These are phyloP conservation scores for Tetraneura akinire DNA, from an alignment of 1,140 invertebrate genomes.

Conservation along the genomic window DNA sequence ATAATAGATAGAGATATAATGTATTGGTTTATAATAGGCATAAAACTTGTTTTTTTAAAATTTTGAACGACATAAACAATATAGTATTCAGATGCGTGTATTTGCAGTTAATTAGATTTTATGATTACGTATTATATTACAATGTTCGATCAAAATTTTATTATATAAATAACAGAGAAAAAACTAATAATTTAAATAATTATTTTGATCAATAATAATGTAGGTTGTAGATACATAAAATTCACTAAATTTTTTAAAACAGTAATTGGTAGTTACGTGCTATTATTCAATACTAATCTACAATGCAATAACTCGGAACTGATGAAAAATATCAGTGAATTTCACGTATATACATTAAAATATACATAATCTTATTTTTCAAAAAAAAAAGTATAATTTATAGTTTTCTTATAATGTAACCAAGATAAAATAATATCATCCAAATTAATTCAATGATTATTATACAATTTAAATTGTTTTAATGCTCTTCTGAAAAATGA, in stretches of 20 bases:
- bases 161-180: background rate
- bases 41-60: background rate
- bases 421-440: background rate
- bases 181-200: background rate
- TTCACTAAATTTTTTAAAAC: background rate
- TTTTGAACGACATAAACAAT: conserved; percentile 14
- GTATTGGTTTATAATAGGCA: background rate
- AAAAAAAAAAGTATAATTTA: too few species aligned
- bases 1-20: too few species aligned
- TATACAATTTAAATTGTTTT: too few species aligned
- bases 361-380: too few species aligned
- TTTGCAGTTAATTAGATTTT: background rate
- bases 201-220: background rate
- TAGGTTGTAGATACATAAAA: background rate
- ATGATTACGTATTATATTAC: conserved; percentile 2
- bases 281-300: background rate
- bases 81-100: conserved; percentile 7
- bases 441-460: too few species aligned
- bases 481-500: too few species aligned
- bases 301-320: background rate
- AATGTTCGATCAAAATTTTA: background rate
- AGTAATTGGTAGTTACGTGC: too few species aligned
- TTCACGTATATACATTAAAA: background rate
- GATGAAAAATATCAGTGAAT: background rate
- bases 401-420: too few species aligned